A percentile compares a stretch with the other conserved stretches of the same genome.
Conservation (phyloP, 2,888 invertebrate genomes). For the Caenorhabditis sp. region DNA sequence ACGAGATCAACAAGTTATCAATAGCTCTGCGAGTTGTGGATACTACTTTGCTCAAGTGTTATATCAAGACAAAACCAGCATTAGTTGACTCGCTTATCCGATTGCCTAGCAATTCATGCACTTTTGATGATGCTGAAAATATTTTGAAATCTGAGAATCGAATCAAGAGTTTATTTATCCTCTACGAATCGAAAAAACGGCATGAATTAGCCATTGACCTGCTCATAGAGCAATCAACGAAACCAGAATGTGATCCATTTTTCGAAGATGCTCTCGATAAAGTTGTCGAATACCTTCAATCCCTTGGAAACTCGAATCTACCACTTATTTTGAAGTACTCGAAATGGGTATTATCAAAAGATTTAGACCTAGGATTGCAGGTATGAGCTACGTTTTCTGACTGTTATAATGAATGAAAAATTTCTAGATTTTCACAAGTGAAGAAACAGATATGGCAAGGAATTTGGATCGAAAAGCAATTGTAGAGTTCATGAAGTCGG, state of each 20-base stretch:
- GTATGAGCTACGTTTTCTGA: conserved; percentile 57
- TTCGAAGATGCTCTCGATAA: conserved; percentile 78
- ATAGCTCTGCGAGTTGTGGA: conserved; percentile 88
- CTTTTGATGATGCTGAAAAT: conserved; percentile 90
- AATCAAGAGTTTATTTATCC: conserved; percentile 84
- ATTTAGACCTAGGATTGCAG: conserved; percentile 87
- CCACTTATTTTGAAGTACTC: conserved; percentile 91
- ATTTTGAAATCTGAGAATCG: conserved; percentile 77
- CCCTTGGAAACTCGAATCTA: conserved; percentile 78
- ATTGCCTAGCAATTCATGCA: conserved; percentile 84
- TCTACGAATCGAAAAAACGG: conserved; percentile 91
- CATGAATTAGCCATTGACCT: conserved; percentile 90
- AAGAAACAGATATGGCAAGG: conserved; percentile 83
- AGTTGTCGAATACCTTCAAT: conserved; percentile 81
- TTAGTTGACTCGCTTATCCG: conserved; percentile 89
- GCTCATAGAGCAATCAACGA: conserved; percentile 78
- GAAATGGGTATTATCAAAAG: conserved; percentile 86
- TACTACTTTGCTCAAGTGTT: conserved; percentile 94
- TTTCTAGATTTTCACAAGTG: conserved; percentile 81
- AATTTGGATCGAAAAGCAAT: conserved; percentile 87
- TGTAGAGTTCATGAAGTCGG: conserved; percentile 85
- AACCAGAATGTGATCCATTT: conserved; percentile 78
- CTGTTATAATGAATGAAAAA: background rate
- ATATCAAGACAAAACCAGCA: conserved; percentile 94
- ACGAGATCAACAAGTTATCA: conserved; percentile 24